Base-by-base conservation (phyloP, 2,888 invertebrate species). In the Timema cristinae region DNA sequence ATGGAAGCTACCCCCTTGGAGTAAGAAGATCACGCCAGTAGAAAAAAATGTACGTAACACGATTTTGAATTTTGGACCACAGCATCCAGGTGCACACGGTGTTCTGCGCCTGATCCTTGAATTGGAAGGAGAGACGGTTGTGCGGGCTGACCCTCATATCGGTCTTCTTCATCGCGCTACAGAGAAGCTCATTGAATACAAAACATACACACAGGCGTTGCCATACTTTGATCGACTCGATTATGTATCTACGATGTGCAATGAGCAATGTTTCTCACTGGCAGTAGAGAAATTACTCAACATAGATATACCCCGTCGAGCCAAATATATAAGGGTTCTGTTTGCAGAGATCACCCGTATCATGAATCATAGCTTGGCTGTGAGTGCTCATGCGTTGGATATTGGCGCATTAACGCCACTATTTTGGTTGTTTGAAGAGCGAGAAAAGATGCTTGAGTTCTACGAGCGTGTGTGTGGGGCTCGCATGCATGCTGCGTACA, bases 401-500 rank as follows among this genome's bases (percentile, higher is more conserved):
- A 87, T 98, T 16, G 99, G 99, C 47, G 99, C 98, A 4, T 84
- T 99, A 73, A 98, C 99, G 0, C 99, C 99, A 0, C 95, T 99
- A 84, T 98, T 99, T 86, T 99, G 98, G 98, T 86, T 98, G 69
- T 99, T 99, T 81, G 98, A 99, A 82, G 99, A 98, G 81, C 86
- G 98, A 78, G 98, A 98, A 83, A 98, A 98, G 83, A 87, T 99
- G 85, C 97, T 98, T 94, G 99, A 99, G 83, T 98, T 99, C 82
- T 98, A 98, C 80, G 99, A 99, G 81, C 87, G 99, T 74, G 98
- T 95, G 0, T 97, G 95, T 72, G 99, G 99, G 0, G 98, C 98
- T 11, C 89, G 99, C 56, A 97, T 99, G 97, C 99, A 99, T 83
- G 97, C 98, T 2, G 98, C 98, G 9, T 99, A 99, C 79, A 87